A percentile compares a stretch with the other conserved stretches of the same genome.
phyloP scores from a whole-genome alignment of 2,113 vertebrate species.

The Gopherus flavomarginatus region DNA sequence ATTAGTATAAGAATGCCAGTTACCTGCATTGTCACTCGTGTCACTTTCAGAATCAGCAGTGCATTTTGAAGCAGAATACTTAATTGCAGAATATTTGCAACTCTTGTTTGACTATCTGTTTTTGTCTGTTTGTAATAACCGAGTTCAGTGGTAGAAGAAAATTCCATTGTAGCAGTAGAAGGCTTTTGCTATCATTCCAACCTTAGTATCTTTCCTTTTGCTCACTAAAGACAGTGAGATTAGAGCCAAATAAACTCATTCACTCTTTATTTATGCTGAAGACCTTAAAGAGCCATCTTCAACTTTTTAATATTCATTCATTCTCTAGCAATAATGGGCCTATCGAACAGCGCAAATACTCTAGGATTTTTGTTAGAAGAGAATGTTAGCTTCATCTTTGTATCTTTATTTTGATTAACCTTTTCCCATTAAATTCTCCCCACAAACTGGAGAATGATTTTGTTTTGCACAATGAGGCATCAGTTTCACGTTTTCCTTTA shows the following conservation, averaged over 20 bases:
- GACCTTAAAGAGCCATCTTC: neutral
- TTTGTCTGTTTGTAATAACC: neutral
- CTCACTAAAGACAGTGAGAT: neutral
- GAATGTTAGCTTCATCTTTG: neutral
- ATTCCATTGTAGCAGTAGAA: neutral
- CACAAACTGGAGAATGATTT: neutral
- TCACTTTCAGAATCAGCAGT: constrained; percentile 3
- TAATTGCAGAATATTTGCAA: constrained; percentile 61
- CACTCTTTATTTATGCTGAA: neutral
- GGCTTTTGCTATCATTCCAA: neutral
- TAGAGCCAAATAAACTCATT: neutral
- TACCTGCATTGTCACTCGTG: neutral
- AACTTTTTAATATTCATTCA: neutral
- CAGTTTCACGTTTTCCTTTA: neutral
- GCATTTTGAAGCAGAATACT: constrained; percentile 52
- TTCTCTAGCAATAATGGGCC: neutral
- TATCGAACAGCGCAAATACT: neutral
- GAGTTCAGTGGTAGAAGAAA: constrained; percentile 37
- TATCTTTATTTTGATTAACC: neutral
- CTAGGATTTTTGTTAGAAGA: neutral
- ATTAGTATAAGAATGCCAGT: neutral
- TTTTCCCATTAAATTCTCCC: neutral
- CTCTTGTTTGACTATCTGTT: constrained; percentile 24
- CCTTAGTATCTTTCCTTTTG: neutral
- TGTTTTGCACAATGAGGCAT: neutral